phyloP scores from a whole-genome alignment of 2,113 vertebrate genomes.

The Smithornis capensis region DNA sequence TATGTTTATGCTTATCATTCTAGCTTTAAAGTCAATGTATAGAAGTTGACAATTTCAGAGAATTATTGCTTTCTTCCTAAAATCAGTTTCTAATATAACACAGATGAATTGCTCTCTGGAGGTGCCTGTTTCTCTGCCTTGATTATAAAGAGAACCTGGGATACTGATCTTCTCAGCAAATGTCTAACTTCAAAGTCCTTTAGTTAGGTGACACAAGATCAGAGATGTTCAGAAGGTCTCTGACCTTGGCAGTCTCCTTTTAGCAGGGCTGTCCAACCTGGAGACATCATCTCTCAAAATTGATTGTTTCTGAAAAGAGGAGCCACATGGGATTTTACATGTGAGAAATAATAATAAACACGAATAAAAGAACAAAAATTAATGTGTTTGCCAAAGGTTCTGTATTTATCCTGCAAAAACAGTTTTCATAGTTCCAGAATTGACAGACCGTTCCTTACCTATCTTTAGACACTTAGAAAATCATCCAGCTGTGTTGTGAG shows the following conservation, averaged over 20 bases:
- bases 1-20: background rate
- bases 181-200: background rate
- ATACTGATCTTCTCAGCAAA: background rate
- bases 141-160: background rate
- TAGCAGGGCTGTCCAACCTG: background rate
- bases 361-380: background rate
- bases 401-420: background rate
- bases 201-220: background rate
- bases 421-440: background rate
- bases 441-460: background rate
- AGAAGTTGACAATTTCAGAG: background rate
- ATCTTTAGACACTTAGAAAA: background rate
- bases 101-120: background rate
- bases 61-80: background rate
- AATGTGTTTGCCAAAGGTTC: background rate
- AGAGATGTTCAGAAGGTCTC: background rate
- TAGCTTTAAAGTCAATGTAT: background rate
- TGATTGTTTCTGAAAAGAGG: background rate
- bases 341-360: background rate
- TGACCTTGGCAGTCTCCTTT: background rate
- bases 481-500: background rate
- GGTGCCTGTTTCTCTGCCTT: background rate
- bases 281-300: background rate
- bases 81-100: background rate
- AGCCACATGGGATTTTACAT: background rate